Conservation (phyloP, 2,888 invertebrate species). For the Chrysina gloriosa region DNA sequence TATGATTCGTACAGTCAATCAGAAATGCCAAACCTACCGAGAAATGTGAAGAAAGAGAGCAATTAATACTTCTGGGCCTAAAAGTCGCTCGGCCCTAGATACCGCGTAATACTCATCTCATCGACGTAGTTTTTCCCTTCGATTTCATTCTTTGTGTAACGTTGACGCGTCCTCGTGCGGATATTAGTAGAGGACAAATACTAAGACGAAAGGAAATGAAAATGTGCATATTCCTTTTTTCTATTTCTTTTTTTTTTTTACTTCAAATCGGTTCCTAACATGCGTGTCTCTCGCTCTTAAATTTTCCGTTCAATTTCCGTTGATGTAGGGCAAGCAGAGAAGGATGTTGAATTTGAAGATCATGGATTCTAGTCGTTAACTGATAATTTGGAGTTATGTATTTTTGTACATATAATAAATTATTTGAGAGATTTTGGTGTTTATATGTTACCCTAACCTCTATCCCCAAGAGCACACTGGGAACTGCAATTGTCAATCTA, state of each 20-base stretch:
- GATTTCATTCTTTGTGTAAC: slow-evolving; percentile 2
- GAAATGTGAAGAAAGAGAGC: too few relatives aligned
- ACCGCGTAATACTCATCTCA: neutral
- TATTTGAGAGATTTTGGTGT: slow-evolving; percentile 36
- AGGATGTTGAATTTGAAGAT: slow-evolving; percentile 36
- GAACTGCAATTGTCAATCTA: too few relatives aligned
- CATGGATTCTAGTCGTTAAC: slow-evolving; percentile 41
- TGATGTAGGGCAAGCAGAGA: slow-evolving; percentile 13
- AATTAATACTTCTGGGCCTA: too few relatives aligned
- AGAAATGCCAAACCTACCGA: too few relatives aligned
- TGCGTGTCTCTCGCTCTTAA: slow-evolving; percentile 22
- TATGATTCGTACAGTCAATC: neutral
- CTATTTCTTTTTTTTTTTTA: neutral
- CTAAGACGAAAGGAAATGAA: neutral
- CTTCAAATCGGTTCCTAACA: slow-evolving; percentile 34
- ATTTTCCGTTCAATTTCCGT: slow-evolving; percentile 15
- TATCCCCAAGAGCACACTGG: too few relatives aligned
- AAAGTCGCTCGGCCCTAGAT: too few relatives aligned
- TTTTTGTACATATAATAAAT: slow-evolving; percentile 44
- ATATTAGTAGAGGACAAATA: slow-evolving; percentile 1
- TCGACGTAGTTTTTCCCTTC: neutral
- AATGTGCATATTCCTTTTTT: neutral
- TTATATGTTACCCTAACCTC: slow-evolving; percentile 10
- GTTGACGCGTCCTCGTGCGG: slow-evolving; percentile 3
- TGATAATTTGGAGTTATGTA: slow-evolving; percentile 42